Evolutionary conservation across 1,140 invertebrate species (phyloP), one percentile per base, ranked within the genome.

Genomic region (Lepidurus couesii): DNA sequence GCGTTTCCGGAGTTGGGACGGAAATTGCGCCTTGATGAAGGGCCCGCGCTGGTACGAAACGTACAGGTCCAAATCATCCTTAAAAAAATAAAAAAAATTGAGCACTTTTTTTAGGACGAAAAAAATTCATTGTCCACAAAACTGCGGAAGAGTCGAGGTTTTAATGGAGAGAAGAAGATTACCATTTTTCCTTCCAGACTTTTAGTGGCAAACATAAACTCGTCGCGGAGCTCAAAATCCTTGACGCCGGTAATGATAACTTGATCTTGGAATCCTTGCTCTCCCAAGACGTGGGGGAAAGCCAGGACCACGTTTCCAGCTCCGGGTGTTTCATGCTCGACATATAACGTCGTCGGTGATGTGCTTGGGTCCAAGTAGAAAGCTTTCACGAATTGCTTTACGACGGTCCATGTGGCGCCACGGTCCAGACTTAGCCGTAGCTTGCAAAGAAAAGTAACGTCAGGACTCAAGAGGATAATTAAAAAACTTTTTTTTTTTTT

Each of bases 161-260:
- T 16, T 42, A 13, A 42, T 21, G n/a, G n/a, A 75, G 16, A 16
- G 11, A 11, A 24, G 6, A 24, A 16, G 13, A 75, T 75, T 42
- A 75, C 26, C 75, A 82, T 82, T 81, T 85, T 81, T 79, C 82
- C 82, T 82, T 82, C 82, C 81, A 82, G 80, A 76, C 88, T 88
- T 81, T 87, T 91, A 0, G 91, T 92, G 0, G 91, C 93, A 86
- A 96, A 96, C 89, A 95, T 90, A 83, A 92, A 96, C 80, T 94
- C 91, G 8, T 90, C 92, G 83, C 89, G 90, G 4, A 95, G 88
- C 83, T 93, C 90, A 85, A 96, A 94, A 82, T 95, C 92, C 82
- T 92, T 89, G 7, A 94, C 90, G 80, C 91, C 88, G 0, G 86
- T 85, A 44, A 93, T 90, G 42, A 93, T 84, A 9, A 88, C 84